Percentiles rank a stretch among this genome's conserved stretches.
Conservation (phyloP, 2,888 invertebrate species). For the Augochlorella aurata region DNA sequence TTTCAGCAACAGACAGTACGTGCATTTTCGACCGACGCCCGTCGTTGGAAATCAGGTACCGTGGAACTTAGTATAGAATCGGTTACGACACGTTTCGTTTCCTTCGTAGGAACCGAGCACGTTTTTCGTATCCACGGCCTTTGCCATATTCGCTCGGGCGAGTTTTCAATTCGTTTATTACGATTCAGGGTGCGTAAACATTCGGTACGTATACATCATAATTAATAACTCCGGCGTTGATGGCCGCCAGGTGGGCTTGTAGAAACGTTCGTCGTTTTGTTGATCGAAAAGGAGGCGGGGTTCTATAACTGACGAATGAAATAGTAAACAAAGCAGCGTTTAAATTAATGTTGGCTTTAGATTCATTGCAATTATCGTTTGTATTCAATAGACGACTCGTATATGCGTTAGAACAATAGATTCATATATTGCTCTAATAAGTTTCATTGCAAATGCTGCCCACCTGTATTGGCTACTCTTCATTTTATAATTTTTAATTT, state of each 20-base stretch:
- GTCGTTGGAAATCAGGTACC: not conserved
- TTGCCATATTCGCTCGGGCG: conserved; percentile 26
- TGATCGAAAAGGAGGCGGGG: not conserved
- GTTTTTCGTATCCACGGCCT: conserved; percentile 30
- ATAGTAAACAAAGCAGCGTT: not conserved
- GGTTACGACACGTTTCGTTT: conserved; percentile 25
- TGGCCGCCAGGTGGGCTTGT: not conserved
- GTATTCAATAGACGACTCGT: too few species aligned
- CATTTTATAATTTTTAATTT: too few species aligned
- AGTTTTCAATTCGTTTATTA: conserved; percentile 8
- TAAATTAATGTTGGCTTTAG: too few species aligned
- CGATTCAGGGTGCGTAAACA: conserved; percentile 28
- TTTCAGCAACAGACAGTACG: too few species aligned
- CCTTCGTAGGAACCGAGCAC: conserved; percentile 2
- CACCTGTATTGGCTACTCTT: too few species aligned
- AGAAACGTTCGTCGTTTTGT: not conserved
- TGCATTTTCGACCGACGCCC: too few species aligned
- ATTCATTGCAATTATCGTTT: too few species aligned
- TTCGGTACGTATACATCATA: conserved; percentile 11
- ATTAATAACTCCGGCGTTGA: conserved; percentile 15
- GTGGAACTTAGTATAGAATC: not conserved
- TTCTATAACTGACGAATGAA: not conserved
- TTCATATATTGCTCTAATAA: too few species aligned
- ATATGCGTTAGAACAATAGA: too few species aligned
- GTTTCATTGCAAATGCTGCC: too few species aligned